phyloP scores from a whole-genome alignment of 2,888 invertebrate genomes.

The Hydropsyche betteni region DNA sequence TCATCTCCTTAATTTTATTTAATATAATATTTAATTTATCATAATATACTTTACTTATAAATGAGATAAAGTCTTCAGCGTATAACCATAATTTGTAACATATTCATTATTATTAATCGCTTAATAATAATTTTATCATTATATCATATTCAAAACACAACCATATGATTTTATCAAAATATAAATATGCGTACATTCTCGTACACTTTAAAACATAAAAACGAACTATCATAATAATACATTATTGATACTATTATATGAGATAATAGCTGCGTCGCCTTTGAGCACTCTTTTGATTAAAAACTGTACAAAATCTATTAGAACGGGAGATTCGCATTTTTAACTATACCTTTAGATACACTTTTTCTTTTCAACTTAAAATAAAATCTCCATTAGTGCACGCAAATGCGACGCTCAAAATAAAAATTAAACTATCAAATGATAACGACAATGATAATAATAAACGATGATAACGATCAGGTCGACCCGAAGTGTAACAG shows the following conservation, averaged over 20 bases:
- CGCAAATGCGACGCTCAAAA: slow-evolving; percentile 1
- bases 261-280: slow-evolving; percentile 1
- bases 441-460: slow-evolving; percentile 22
- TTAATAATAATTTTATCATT: slow-evolving; percentile 35
- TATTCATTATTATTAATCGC: slow-evolving; percentile 38
- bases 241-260: neutral
- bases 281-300: neutral
- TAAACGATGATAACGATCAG: no score
- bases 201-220: slow-evolving; percentile 7
- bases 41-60: slow-evolving; percentile 38
- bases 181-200: slow-evolving; percentile 7
- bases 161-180: slow-evolving; percentile 63
- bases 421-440: slow-evolving; percentile 4
- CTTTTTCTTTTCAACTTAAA: neutral
- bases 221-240: slow-evolving; percentile 17
- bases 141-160: slow-evolving; percentile 66
- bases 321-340: neutral
- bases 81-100: slow-evolving; percentile 36
- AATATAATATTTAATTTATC: slow-evolving; percentile 46
- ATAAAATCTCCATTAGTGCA: neutral
- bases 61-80: slow-evolving; percentile 51
- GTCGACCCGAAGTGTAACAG: slow-evolving; percentile 9
- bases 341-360: neutral
- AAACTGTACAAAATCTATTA: no score
- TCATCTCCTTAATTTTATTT: slow-evolving; percentile 37